phyloP scores from a whole-genome alignment of 2,888 invertebrate genomes.

The Beris chalybata region DNA sequence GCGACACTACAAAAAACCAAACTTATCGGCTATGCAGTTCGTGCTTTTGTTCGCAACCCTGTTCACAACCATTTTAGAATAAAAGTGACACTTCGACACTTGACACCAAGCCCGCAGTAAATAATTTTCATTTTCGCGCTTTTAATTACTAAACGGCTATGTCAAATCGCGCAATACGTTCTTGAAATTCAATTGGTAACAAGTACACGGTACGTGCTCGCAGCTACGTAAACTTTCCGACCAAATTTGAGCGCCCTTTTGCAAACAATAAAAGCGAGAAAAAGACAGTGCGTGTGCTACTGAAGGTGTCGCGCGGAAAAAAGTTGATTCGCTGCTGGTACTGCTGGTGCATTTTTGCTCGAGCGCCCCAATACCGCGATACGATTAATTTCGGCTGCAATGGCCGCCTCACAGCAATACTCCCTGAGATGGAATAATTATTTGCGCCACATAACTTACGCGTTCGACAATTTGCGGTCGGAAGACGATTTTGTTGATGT shows the following conservation, averaged over 20 bases:
- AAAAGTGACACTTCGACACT: conserved; percentile 19
- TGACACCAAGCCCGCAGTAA: conserved; percentile 1
- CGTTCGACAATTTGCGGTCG: conserved; percentile 72
- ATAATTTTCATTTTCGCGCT: conserved; percentile 23
- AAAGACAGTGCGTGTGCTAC: no score
- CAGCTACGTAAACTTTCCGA: not conserved
- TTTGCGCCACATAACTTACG: conserved; percentile 75
- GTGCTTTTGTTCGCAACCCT: not conserved
- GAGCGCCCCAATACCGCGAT: no score
- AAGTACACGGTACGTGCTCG: not conserved
- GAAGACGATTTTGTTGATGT: conserved; percentile 79
- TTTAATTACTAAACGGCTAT: conserved; percentile 6
- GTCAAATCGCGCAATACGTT: not conserved
- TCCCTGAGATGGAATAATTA: conserved; percentile 88
- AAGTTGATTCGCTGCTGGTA: no score
- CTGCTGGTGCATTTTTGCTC: no score
- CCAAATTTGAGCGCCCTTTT: not conserved
- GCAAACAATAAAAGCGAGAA: no score
- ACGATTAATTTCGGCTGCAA: not conserved
- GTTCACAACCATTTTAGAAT: conserved; percentile 25
- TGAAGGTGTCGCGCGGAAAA: no score
- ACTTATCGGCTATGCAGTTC: not conserved
- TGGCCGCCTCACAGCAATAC: conserved; percentile 71
- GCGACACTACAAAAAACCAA: no score
- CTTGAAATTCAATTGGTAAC: not conserved